Evolutionary conservation across 2,113 vertebrate species (phyloP), one percentile per base, ranked within the genome.

Genomic region (Tinamus guttatus): DNA sequence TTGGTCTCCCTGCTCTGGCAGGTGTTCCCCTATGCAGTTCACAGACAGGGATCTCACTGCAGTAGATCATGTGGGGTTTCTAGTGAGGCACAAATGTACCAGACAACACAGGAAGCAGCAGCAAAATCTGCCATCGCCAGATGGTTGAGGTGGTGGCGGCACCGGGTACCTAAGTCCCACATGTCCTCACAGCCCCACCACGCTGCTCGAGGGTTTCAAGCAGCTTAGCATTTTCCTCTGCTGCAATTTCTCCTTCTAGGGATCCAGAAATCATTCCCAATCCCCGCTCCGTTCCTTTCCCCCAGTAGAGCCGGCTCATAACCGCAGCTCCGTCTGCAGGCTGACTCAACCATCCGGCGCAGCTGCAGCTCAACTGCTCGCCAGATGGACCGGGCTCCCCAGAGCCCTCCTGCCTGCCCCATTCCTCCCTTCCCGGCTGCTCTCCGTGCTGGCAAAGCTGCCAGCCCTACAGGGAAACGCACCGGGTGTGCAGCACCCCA

Each of bases 1-100:
- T 58, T 51, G 45, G 68, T 22, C 24, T 59, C 27, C 24, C 24
- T 60, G 80, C 79, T 52, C 38, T 49, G 63, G 63, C 74, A 59
- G 25, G 28, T 41, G 9, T 24, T 56, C 40, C 25, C 49, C 49
- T 52, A 18, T 7, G 28, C 2, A 0, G n/a, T 22, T 52, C 54
- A 13, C 32, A 11, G 79, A 36, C 22, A 51, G 34, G n/a, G 73
- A 22, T 63, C 19, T 52, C 56, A 52, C 21, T 0, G 2, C 1
- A 36, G 2, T 22, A 54, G 21, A 24, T 15, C 0, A 0, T 3
- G 0, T 7, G 19, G 41, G 43, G 38, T 19, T 52, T 32, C 22
- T 5, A 11, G 41, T 3, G 1, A 58, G 34, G 20, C 34, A 21
- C 1, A 7, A 14, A 49, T 22, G 30, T 18, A 65, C 28, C 34